phyloP scores from a whole-genome alignment of 1,140 invertebrate species.

The Stegodyphus mimosarum region DNA sequence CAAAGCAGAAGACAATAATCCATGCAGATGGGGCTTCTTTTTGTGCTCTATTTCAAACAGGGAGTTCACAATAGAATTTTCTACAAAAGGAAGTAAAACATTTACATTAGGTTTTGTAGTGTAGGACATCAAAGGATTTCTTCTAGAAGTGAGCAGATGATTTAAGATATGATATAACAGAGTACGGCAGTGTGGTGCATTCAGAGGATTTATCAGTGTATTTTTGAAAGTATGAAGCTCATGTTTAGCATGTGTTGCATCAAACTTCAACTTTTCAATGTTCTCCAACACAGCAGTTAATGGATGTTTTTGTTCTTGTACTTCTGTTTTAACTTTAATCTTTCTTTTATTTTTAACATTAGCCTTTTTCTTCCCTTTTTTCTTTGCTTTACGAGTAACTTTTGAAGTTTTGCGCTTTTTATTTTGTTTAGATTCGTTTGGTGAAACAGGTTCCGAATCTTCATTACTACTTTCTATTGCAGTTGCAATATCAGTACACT shows the following conservation, averaged over 20 bases:
- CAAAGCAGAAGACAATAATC: neutral
- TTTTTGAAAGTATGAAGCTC: neutral
- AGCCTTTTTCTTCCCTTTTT: neutral
- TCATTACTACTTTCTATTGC: neutral
- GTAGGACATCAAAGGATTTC: conserved; percentile 13
- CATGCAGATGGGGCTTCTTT: neutral
- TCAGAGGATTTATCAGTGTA: neutral
- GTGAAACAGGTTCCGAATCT: neutral
- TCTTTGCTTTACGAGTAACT: neutral
- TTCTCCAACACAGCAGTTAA: neutral
- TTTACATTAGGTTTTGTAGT: neutral
- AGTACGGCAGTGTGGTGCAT: neutral
- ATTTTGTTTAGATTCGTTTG: neutral
- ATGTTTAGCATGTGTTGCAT: neutral
- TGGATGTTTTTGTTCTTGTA: neutral
- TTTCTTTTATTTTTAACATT: neutral
- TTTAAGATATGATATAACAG: neutral
- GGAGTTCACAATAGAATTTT: conserved; percentile 1
- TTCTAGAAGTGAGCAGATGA: conserved; percentile 2
- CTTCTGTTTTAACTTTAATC: too few species aligned
- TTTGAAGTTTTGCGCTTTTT: neutral
- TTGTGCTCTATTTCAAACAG: neutral
- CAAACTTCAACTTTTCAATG: neutral
- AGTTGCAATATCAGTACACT: neutral
- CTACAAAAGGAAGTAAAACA: neutral